Evolutionary conservation across 2,113 vertebrate genomes (phyloP), one percentile per base, ranked within the genome.

Genomic region (Bombycilla garrulus): DNA sequence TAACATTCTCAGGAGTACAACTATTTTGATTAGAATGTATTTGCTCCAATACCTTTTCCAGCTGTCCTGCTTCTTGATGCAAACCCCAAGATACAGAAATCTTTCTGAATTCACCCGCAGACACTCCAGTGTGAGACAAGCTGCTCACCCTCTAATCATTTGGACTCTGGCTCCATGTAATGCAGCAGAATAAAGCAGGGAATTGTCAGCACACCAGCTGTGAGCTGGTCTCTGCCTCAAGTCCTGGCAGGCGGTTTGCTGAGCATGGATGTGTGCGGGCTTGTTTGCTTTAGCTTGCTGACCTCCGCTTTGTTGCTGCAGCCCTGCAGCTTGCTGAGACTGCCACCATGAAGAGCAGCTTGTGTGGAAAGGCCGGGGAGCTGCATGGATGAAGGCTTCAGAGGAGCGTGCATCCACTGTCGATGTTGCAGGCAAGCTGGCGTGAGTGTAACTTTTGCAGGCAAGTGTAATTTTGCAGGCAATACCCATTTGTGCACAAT

Each of bases 1-100:
- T 97, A 96, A 87, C 93, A 96, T 92, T 83, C 95, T 95, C 93
- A 95, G 61, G 83, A 96, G 88, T 56, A 86, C 82, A 89, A 77
- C 81, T 92, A 94, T 86, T 97, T 95, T 91, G 86, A 95, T 96
- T 77, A 88, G 66, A 92, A 53, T 67, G 26, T 67, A 86, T 95
- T 91, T 92, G 61, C 72, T 89, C 57, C 80, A 31, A 96, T 94
- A 83, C n/a, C 20, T 97, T 97, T 96, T 95, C 94, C 97, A 97
- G 90, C 96, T 97, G 95, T 88, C 57, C 70, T 40, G 57, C 50
- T 71, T 69, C 77, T 85, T 70, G 67, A 89, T 69, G 77, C 65
- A 96, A 95, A 78, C 28, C 60, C 56, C 65, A 57, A 35, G 61
- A 83, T 13, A 53, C 18, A 88, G 33, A 91, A 88, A 85, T 40